Conservation (phyloP, 2,113 vertebrate genomes). For the Gracilinanus agilis region DNA sequence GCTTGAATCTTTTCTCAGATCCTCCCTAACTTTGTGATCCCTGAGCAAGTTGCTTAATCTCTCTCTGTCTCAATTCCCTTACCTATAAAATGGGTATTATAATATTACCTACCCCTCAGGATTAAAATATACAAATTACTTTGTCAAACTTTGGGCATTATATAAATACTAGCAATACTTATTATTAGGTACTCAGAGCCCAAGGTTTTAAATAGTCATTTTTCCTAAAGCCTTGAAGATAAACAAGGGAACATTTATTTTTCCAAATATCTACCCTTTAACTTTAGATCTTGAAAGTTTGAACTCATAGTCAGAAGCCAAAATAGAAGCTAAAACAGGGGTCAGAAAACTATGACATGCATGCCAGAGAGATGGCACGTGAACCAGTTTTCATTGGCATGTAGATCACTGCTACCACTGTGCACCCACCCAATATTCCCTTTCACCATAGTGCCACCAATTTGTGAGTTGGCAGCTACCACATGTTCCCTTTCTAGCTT, state of each 20-base stretch:
- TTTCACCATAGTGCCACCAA: neutral
- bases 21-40: neutral
- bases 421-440: neutral
- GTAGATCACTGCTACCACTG: neutral
- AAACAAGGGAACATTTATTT: neutral
- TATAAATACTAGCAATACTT: neutral
- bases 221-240: neutral
- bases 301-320: neutral
- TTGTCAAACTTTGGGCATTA: neutral
- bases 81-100: neutral
- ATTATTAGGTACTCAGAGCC: neutral
- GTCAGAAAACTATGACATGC: neutral
- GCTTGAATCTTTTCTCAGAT: neutral
- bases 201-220: neutral
- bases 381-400: neutral
- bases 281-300: neutral
- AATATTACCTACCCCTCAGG: neutral
- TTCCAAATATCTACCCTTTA: neutral
- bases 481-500: neutral
- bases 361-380: neutral
- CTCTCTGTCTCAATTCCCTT: neutral
- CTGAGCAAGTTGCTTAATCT: neutral
- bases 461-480: neutral
- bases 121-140: neutral
- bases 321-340: neutral